phyloP scores from a whole-genome alignment of 2,888 invertebrate genomes.

The Leptopilina myrica region DNA sequence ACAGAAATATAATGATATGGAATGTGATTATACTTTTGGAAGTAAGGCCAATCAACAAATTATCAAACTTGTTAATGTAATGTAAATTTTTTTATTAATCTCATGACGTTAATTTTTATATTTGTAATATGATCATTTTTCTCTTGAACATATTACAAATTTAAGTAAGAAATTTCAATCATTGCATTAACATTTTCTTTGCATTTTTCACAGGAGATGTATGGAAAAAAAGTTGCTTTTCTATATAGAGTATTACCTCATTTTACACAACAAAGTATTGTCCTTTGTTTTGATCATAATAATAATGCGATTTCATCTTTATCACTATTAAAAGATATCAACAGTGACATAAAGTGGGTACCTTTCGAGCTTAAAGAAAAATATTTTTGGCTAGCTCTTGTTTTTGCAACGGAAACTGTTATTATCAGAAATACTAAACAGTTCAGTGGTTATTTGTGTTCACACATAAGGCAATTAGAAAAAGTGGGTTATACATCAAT shows the following conservation, averaged over 20 bases:
- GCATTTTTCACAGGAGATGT: slow-evolving; percentile 64
- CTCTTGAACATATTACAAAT: not conserved
- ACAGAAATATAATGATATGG: not conserved
- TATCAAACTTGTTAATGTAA: slow-evolving; percentile 12
- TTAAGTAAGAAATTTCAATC: not conserved
- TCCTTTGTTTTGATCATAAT: slow-evolving; percentile 79
- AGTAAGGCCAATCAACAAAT: not conserved
- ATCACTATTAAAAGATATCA: slow-evolving; percentile 42
- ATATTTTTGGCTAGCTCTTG: slow-evolving; percentile 78
- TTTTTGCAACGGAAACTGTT: slow-evolving; percentile 75
- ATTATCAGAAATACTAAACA: slow-evolving; percentile 43
- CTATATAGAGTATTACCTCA: slow-evolving; percentile 84
- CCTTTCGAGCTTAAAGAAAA: slow-evolving; percentile 55
- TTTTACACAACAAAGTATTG: slow-evolving; percentile 81
- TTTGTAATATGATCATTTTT: no score
- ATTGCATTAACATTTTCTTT: slow-evolving; percentile 38
- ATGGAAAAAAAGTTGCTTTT: slow-evolving; percentile 78
- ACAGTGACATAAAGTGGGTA: slow-evolving; percentile 60
- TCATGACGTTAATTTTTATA: no score
- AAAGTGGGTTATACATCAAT: slow-evolving; percentile 76
- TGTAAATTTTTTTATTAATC: not conserved
- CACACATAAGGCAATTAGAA: slow-evolving; percentile 82
- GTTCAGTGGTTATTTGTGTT: slow-evolving; percentile 78
- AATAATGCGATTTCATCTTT: slow-evolving; percentile 76
- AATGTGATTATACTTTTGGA: not conserved